phyloP scores from a whole-genome alignment of 2,888 invertebrate species.

The Eristalinus sepulchralis region DNA sequence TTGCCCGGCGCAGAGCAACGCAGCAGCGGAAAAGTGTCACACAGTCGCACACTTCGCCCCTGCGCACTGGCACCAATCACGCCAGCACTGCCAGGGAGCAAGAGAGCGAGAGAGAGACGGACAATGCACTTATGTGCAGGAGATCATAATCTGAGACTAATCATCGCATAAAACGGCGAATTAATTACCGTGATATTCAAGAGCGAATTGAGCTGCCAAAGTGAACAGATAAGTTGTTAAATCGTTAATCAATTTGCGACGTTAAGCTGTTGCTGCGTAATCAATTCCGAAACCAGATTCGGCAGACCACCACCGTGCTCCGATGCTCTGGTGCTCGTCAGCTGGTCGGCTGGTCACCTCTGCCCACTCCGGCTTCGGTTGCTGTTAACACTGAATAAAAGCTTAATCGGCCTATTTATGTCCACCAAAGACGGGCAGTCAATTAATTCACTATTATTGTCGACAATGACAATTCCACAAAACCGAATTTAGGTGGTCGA shows the following conservation, averaged over 20 bases:
- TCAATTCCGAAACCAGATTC: slow-evolving; percentile 70
- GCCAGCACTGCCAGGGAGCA: neutral
- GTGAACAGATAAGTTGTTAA: slow-evolving; percentile 71
- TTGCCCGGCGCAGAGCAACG: neutral
- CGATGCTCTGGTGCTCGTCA: neutral
- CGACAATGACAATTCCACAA: slow-evolving; percentile 53
- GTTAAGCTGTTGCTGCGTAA: slow-evolving; percentile 71
- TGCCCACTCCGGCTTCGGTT: neutral
- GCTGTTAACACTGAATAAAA: slow-evolving; percentile 70
- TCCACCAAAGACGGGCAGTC: slow-evolving; percentile 67
- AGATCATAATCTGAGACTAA: slow-evolving; percentile 63
- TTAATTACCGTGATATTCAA: slow-evolving; percentile 69
- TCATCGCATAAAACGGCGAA: slow-evolving; percentile 67
- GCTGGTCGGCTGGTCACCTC: neutral
- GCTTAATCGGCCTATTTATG: slow-evolving; percentile 70
- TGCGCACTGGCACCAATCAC: slow-evolving; percentile 12
- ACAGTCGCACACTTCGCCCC: neutral
- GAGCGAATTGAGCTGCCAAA: slow-evolving; percentile 67
- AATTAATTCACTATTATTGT: slow-evolving; percentile 69
- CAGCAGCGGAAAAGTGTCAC: neutral
- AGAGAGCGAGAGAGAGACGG: neutral
- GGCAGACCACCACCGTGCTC: slow-evolving; percentile 50
- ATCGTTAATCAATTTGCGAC: slow-evolving; percentile 71
- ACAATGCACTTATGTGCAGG: neutral
- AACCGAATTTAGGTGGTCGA: slow-evolving; percentile 45